Conservation (phyloP, 2,113 vertebrate genomes). For the Circaetus cinerascens region DNA sequence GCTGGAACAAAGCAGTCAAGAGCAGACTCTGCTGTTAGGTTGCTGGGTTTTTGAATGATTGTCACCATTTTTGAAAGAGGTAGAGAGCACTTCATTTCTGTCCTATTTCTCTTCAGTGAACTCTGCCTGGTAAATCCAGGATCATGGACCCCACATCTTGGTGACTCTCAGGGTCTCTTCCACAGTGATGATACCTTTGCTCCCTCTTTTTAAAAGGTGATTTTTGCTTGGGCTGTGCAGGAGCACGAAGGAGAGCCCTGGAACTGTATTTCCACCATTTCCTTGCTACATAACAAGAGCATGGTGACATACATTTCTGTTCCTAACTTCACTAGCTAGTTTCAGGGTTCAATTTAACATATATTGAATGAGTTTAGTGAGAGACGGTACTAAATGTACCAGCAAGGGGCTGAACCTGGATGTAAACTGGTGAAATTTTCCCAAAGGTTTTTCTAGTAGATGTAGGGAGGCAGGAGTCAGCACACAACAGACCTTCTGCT, state of each 20-base stretch:
- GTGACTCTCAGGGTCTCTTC: background rate
- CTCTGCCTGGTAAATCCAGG: background rate
- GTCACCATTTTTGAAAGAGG: background rate
- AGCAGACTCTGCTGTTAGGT: background rate
- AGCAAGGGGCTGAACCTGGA: background rate
- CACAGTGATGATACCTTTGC: background rate
- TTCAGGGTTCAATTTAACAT: background rate
- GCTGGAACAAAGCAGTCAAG: background rate
- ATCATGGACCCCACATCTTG: background rate
- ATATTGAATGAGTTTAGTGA: background rate
- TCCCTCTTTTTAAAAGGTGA: background rate
- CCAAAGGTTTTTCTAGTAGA: background rate
- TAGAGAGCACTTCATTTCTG: background rate
- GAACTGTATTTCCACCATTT: background rate
- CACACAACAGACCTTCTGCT: background rate
- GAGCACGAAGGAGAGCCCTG: background rate
- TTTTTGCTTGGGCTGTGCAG: background rate
- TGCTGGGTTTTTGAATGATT: background rate
- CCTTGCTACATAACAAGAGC: background rate
- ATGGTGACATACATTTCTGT: background rate
- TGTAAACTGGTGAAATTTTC: background rate
- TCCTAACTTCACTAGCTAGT: background rate
- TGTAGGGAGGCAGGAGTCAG: background rate
- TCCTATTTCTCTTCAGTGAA: background rate
- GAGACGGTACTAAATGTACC: background rate